Evolutionary conservation across 2,113 vertebrate genomes (phyloP).

Genomic region (Paratilapia polleni): DNA sequence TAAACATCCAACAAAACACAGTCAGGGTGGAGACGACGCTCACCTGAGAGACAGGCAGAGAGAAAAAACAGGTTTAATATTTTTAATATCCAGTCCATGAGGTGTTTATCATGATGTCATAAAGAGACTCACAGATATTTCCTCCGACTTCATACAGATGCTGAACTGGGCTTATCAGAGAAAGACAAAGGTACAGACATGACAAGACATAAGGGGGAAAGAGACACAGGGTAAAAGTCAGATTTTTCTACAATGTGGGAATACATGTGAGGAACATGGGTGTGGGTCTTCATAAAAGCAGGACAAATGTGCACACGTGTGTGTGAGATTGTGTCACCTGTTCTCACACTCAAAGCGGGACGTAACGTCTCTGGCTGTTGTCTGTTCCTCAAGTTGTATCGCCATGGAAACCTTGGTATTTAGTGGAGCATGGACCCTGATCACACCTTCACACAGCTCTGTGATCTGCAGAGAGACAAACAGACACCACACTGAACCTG

Average conservation of each 20-base stretch:
- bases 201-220: neutral
- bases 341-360: slow-evolving; percentile 88
- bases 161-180: slow-evolving; percentile 19
- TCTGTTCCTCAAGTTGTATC: slow-evolving; percentile 90
- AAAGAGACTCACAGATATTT: slow-evolving; percentile 67
- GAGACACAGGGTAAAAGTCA: neutral
- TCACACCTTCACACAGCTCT: slow-evolving; percentile 91
- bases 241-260: neutral
- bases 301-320: neutral
- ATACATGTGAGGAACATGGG: neutral
- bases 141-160: slow-evolving; percentile 68
- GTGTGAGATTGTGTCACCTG: slow-evolving; percentile 75
- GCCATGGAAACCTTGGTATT: slow-evolving; percentile 96
- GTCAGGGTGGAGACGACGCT: slow-evolving; percentile 92
- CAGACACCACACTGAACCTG: neutral
- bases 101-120: neutral
- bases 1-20: slow-evolving; percentile 90
- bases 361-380: slow-evolving; percentile 89
- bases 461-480: slow-evolving; percentile 73
- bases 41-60: slow-evolving; percentile 78
- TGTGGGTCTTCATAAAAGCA: neutral
- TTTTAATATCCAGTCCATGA: neutral
- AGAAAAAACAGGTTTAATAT: slow-evolving; percentile 1
- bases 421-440: slow-evolving; percentile 92
- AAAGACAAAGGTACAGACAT: neutral